Conservation (phyloP, 1,140 invertebrate genomes). For the Solenopsis fugax region DNA sequence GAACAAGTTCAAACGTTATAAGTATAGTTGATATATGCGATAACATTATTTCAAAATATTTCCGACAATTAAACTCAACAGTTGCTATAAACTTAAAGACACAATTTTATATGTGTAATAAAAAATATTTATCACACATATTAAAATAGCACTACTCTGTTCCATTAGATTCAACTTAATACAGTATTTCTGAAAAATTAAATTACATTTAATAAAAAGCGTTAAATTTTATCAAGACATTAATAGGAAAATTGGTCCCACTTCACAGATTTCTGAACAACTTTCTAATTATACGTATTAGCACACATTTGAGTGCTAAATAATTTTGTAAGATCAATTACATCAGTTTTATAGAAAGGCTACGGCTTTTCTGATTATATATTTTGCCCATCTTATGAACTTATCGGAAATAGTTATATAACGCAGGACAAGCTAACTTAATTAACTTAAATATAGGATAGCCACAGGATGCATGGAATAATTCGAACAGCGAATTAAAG, state of each 20-base stretch:
- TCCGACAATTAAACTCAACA: neutral
- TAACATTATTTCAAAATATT: neutral
- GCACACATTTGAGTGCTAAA: neutral
- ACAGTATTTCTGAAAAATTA: neutral
- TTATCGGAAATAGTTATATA: neutral
- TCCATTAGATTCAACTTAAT: neutral
- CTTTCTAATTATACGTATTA: conserved; percentile 11
- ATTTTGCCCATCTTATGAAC: neutral
- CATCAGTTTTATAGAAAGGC: neutral
- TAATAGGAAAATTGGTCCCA: neutral
- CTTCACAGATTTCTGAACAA: neutral
- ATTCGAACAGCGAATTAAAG: conserved; percentile 9
- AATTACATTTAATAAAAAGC: neutral
- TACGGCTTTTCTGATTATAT: neutral
- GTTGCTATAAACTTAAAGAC: neutral
- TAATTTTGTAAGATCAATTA: neutral
- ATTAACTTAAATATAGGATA: conserved; percentile 11
- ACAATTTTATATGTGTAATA: neutral
- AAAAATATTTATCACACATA: neutral
- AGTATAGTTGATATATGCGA: neutral
- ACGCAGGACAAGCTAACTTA: neutral
- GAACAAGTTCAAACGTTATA: neutral
- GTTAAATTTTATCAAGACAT: neutral
- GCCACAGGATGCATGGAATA: neutral
- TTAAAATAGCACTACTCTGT: neutral